A percentile compares a stretch with the other conserved stretches of the same genome.
Conservation (phyloP, 2,113 vertebrate species). For the Coreoperca whiteheadi region DNA sequence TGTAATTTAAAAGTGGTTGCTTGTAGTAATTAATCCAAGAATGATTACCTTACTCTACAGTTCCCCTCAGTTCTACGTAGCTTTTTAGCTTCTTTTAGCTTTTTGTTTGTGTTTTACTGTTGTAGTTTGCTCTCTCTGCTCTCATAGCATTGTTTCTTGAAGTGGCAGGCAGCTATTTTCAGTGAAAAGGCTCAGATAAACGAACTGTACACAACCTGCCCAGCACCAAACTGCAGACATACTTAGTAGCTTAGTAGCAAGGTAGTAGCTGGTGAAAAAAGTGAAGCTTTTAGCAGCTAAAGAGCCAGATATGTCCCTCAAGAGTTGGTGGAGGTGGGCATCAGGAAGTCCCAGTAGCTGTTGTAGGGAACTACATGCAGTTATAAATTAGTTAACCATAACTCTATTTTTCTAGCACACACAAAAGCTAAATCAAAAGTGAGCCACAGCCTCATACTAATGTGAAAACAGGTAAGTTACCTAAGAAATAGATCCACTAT, state of each 20-base stretch:
- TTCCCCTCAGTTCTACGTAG: background rate
- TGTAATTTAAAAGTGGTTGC: background rate
- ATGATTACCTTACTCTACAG: too few species aligned
- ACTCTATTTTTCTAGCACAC: background rate
- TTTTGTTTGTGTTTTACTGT: background rate
- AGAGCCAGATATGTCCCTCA: background rate
- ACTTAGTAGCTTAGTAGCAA: too few species aligned
- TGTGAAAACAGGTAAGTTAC: background rate
- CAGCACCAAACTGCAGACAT: too few species aligned
- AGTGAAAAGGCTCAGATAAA: background rate
- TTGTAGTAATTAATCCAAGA: background rate
- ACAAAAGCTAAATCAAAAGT: background rate
- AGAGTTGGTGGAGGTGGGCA: background rate
- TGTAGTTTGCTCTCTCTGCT: background rate
- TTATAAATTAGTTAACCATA: background rate
- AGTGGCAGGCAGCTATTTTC: background rate
- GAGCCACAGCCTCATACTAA: background rate
- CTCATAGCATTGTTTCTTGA: background rate
- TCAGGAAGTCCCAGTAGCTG: too few species aligned
- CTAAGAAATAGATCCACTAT: background rate
- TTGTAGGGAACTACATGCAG: background rate
- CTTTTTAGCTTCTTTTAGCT: background rate
- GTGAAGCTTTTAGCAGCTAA: background rate
- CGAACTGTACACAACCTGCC: too few species aligned
- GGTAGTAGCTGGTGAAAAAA: too few species aligned